Percentiles rank a stretch among this genome's conserved stretches.
These are phyloP conservation scores for Heliconius hewitsoni DNA, from an alignment of 1,140 invertebrate species.

Conservation along the genomic window DNA sequence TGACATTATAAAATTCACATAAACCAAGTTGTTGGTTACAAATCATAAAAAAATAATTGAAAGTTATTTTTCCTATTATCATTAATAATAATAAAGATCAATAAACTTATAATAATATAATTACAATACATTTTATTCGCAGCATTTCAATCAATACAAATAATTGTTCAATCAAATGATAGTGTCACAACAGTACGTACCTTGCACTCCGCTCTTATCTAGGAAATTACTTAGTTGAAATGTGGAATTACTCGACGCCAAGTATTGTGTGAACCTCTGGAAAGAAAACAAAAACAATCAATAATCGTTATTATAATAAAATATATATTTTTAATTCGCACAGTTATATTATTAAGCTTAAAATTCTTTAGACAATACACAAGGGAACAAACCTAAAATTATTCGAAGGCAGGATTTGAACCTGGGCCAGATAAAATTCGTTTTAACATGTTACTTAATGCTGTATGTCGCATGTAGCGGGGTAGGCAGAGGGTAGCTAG, in stretches of 20 bases:
- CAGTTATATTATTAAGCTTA: too few species aligned
- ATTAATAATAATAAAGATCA: not conserved
- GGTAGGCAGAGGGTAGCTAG: too few species aligned
- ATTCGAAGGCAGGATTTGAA: too few species aligned
- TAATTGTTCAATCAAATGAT: slow-evolving; percentile 20
- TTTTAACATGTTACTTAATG: too few species aligned
- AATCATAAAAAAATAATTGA: not conserved
- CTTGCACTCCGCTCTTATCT: slow-evolving; percentile 97
- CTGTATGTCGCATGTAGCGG: too few species aligned
- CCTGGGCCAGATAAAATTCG: too few species aligned
- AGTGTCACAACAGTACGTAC: slow-evolving; percentile 79
- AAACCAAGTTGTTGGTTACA: not conserved
- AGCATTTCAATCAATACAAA: slow-evolving; percentile 26
- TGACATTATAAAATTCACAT: too few species aligned
- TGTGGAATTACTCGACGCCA: slow-evolving; percentile 99
- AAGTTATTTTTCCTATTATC: not conserved
- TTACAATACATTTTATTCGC: slow-evolving; percentile 37
- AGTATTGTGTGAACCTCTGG: slow-evolving; percentile 99
- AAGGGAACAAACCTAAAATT: too few species aligned
- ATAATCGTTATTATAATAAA: not conserved
- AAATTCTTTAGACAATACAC: too few species aligned
- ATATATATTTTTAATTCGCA: too few species aligned
- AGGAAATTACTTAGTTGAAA: slow-evolving; percentile 98
- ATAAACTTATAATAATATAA: slow-evolving; percentile 5
- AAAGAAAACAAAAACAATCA: slow-evolving; percentile 78